phyloP scores from a whole-genome alignment of 2,797 vertebrate genomes.

The Luscinia luscinia region DNA sequence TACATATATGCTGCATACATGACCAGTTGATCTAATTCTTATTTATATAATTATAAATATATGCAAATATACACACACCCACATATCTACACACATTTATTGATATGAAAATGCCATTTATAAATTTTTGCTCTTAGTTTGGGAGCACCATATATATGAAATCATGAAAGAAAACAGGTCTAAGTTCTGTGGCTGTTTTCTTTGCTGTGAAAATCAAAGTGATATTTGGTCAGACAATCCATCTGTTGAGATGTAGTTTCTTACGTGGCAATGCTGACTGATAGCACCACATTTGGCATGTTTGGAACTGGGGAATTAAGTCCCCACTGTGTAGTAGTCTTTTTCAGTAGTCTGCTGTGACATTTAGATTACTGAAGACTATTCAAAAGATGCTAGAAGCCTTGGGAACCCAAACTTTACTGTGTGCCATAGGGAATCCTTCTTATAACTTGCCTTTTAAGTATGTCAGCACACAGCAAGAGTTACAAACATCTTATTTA shows the following conservation, averaged over 20 bases:
- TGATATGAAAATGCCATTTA: background rate
- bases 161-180: background rate
- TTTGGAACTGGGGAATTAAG: background rate
- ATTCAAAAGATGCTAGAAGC: background rate
- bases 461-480: background rate
- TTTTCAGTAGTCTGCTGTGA: conserved; percentile 10
- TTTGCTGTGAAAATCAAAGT: background rate
- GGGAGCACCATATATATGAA: background rate
- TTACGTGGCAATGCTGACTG: background rate
- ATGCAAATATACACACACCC: background rate
- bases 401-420: background rate
- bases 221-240: conserved; percentile 13
- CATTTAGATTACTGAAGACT: background rate
- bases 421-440: background rate
- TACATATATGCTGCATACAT: background rate
- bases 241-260: background rate
- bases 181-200: background rate
- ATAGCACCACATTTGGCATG: background rate
- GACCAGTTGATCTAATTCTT: background rate
- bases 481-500: background rate
- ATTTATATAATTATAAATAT: background rate
- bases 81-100: background rate
- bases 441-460: background rate
- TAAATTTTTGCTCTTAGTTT: background rate
- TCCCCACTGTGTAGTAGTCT: background rate